Conservation (phyloP, 2,888 invertebrate species). For the Venusia cambrica region DNA sequence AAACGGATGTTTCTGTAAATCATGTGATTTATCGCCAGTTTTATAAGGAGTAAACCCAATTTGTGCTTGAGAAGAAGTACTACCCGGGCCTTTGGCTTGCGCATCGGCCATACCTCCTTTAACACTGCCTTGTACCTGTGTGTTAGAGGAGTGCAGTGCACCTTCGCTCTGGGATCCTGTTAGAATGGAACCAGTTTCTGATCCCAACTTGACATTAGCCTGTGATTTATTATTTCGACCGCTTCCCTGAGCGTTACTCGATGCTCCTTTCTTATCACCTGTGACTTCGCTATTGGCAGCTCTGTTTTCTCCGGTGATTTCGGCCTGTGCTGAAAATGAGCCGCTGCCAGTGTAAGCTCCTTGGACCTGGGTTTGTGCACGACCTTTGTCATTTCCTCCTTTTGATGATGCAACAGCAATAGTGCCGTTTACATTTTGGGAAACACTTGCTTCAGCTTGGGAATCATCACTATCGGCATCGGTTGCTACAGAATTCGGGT, state of each 20-base stretch:
- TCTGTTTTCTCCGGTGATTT: conserved; percentile 87
- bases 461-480: conserved; percentile 84
- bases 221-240: conserved; percentile 89
- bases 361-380: conserved; percentile 90
- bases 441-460: conserved; percentile 85
- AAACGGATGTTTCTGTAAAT: conserved; percentile 79
- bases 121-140: conserved; percentile 89
- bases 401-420: conserved; percentile 89
- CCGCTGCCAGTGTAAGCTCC: conserved; percentile 89
- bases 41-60: conserved; percentile 91
- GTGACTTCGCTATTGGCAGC: conserved; percentile 86
- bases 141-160: conserved; percentile 87
- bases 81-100: conserved; percentile 91
- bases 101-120: conserved; percentile 93
- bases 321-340: conserved; percentile 91
- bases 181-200: conserved; percentile 87
- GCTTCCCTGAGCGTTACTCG: conserved; percentile 87
- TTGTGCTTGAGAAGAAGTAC: conserved; percentile 93
- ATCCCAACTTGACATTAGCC: conserved; percentile 87
- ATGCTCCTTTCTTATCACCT: conserved; percentile 87
- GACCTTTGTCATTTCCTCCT: conserved; percentile 87
- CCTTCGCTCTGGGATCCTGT: conserved; percentile 89
- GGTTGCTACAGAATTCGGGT: conserved; percentile 52
- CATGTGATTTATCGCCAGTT: conserved; percentile 79
- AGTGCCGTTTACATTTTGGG: conserved; percentile 81